These are phyloP conservation scores for Heliconius nattereri DNA, from an alignment of 1,140 invertebrate species.

Conservation along the genomic window DNA sequence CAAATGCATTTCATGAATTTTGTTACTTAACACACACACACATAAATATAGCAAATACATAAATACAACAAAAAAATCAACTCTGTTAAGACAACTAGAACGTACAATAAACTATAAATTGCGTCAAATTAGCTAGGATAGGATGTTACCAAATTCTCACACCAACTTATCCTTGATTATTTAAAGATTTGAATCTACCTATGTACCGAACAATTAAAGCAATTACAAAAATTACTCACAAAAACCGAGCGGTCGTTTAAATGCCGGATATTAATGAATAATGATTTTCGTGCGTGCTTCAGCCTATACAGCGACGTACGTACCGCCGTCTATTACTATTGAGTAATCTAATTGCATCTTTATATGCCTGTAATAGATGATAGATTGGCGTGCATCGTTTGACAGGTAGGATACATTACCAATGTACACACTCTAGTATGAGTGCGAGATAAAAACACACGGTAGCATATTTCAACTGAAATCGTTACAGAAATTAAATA, in stretches of 20 bases:
- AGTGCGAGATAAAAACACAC: constrained; percentile 15
- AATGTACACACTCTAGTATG: not conserved
- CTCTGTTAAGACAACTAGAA: too few species aligned
- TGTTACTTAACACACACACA: too few species aligned
- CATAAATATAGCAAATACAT: too few species aligned
- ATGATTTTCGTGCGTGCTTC: constrained; percentile 58
- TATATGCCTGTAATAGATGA: constrained; percentile 23
- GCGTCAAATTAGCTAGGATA: not conserved
- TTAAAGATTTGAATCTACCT: constrained; percentile 23
- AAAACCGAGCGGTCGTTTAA: constrained; percentile 48
- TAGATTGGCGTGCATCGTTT: constrained; percentile 31
- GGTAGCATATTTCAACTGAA: not conserved
- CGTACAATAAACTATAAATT: not conserved
- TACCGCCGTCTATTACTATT: constrained; percentile 25
- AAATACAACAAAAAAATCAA: too few species aligned
- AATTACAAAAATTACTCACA: constrained; percentile 50
- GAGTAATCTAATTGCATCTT: constrained; percentile 36
- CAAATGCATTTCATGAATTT: too few species aligned
- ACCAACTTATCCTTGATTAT: constrained; percentile 30
- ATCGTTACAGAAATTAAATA: not conserved
- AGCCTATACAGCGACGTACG: constrained; percentile 19
- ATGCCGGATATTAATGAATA: constrained; percentile 58
- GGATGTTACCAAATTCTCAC: constrained; percentile 21
- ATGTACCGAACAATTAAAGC: constrained; percentile 44
- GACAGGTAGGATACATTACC: constrained; percentile 27